Evolutionary conservation across 37 sponge, comb jelly and placozoan species (phyloP).

Genomic region (Geodia barretti): DNA sequence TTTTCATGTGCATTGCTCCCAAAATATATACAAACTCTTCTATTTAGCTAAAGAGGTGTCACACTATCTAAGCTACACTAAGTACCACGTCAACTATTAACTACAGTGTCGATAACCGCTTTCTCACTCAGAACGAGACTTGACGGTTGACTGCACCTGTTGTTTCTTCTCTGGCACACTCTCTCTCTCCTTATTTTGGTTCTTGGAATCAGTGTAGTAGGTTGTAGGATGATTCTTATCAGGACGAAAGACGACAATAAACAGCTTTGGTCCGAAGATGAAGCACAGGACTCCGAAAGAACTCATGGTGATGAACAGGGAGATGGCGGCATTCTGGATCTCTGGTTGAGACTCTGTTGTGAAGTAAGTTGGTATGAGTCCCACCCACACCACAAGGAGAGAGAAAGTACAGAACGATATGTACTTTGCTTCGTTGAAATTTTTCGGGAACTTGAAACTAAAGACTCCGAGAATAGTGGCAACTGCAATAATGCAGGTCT

Average conservation of each 20-base stretch:
- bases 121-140: too few species aligned
- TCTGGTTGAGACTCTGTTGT: slow-evolving; percentile 1
- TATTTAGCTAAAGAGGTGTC: too few species aligned
- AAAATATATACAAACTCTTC: too few species aligned
- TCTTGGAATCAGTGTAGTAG: background rate
- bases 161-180: too few species aligned
- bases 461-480: slow-evolving; percentile 34
- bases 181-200: background rate
- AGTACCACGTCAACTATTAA: too few species aligned
- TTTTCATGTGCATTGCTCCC: too few species aligned
- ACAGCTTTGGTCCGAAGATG: slow-evolving; percentile 48
- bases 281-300: slow-evolving; percentile 29
- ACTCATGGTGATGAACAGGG: slow-evolving; percentile 41
- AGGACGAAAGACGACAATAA: slow-evolving; percentile 18
- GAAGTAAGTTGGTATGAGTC: slow-evolving; percentile 24
- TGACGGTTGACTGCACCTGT: too few species aligned
- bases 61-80: too few species aligned
- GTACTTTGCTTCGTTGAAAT: slow-evolving; percentile 55
- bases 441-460: slow-evolving; percentile 43
- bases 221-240: slow-evolving; percentile 19
- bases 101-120: too few species aligned
- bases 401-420: slow-evolving; percentile 42
- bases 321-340: slow-evolving; percentile 17
- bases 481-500: slow-evolving; percentile 40
- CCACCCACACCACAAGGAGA: slow-evolving; percentile 54